Percentiles rank a stretch among this genome's conserved stretches.
Evolutionary conservation across 2,113 vertebrate species (phyloP).

Genomic region (Sorex fumeus): DNA sequence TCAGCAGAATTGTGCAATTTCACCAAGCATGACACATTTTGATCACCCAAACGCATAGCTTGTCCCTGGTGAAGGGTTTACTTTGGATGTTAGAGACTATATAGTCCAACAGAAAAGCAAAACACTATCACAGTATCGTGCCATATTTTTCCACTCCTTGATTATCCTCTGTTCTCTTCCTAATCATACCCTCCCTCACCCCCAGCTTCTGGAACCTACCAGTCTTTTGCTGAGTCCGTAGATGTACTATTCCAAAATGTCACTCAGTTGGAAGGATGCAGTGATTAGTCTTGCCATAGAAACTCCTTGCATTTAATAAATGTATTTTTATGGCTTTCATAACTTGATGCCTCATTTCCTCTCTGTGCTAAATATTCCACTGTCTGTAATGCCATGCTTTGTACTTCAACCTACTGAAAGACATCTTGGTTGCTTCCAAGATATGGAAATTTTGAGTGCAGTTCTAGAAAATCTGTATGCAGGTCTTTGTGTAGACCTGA

Average conservation of each 20-base stretch:
- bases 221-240: not conserved
- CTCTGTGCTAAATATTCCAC: not conserved
- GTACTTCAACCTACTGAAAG: not conserved
- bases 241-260: not conserved
- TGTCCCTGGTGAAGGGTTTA: too few relatives aligned
- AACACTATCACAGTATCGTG: not conserved
- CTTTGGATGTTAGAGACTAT: too few relatives aligned
- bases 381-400: not conserved
- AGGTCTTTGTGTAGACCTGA: not conserved
- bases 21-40: not conserved
- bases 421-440: not conserved
- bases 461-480: not conserved
- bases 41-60: too few relatives aligned
- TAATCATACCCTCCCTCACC: too few relatives aligned
- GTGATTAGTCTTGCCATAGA: not conserved
- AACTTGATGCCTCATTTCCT: not conserved
- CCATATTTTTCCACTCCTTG: not conserved
- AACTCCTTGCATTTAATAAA: not conserved
- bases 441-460: not conserved
- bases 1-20: not conserved
- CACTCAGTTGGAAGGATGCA: not conserved
- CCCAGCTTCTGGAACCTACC: accelerated
- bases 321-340: too few relatives aligned
- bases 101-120: not conserved
- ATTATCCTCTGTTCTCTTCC: not conserved